Conservation (phyloP, 2,888 invertebrate genomes). For the Papilio elwesi region DNA sequence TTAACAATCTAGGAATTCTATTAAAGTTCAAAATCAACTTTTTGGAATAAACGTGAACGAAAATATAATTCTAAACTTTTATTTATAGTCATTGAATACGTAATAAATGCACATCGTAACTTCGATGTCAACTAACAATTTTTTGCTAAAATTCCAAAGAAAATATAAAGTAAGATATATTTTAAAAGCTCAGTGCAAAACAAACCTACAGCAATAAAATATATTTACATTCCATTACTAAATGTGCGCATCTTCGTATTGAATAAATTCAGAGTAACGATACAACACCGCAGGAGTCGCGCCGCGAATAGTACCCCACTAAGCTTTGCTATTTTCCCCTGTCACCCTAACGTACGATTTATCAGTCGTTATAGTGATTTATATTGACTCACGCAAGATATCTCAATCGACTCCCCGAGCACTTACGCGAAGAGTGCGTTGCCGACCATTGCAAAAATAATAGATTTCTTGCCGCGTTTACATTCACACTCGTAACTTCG, state of each 20-base stretch:
- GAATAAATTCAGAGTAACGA: slow-evolving; percentile 30
- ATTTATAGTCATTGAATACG: too few relatives aligned
- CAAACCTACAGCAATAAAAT: slow-evolving; percentile 6
- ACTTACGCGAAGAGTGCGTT: slow-evolving; percentile 29
- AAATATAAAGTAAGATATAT: background rate
- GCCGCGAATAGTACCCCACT: slow-evolving; percentile 30
- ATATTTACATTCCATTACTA: slow-evolving; percentile 34
- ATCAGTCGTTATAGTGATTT: slow-evolving; percentile 38
- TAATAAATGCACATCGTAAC: background rate
- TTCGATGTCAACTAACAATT: background rate
- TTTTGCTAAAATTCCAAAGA: background rate
- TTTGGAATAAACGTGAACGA: too few relatives aligned
- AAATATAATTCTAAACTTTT: too few relatives aligned
- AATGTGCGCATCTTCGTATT: slow-evolving; percentile 15
- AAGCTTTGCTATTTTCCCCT: slow-evolving; percentile 35
- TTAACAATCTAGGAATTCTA: too few relatives aligned
- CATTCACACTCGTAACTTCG: background rate
- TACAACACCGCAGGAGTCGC: slow-evolving; percentile 30
- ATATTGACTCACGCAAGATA: slow-evolving; percentile 31
- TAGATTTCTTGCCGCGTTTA: background rate
- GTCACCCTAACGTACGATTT: slow-evolving; percentile 35
- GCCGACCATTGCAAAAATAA: slow-evolving; percentile 16
- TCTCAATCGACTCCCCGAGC: slow-evolving; percentile 32
- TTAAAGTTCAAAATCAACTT: too few relatives aligned
- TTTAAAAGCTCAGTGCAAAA: background rate